Evolutionary conservation across 2,888 invertebrate genomes (phyloP).

Genomic region (Dorcus parallelipipedus): DNA sequence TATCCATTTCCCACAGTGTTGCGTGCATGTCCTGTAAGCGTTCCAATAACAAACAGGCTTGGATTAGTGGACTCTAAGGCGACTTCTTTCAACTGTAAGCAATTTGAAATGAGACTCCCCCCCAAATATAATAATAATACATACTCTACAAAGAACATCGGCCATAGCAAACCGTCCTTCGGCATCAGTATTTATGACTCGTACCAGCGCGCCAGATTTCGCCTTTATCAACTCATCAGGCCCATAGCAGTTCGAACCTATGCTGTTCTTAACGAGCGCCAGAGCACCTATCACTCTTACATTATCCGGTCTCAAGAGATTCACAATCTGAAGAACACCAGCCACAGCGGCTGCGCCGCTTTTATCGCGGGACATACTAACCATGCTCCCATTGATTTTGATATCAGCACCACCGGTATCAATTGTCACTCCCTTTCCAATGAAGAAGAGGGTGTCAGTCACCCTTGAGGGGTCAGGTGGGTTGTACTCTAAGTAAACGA

Average conservation of each 20-base stretch:
- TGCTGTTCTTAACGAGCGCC: slow-evolving; percentile 85
- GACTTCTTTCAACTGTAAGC: slow-evolving; percentile 61
- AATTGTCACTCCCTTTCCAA: slow-evolving; percentile 91
- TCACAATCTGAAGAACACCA: slow-evolving; percentile 81
- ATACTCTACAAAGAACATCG: slow-evolving; percentile 75
- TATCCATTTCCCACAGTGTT: slow-evolving; percentile 67
- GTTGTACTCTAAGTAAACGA: slow-evolving; percentile 79
- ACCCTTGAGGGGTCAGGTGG: slow-evolving; percentile 53
- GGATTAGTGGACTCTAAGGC: slow-evolving; percentile 70
- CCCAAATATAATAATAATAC: no score
- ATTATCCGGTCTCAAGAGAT: slow-evolving; percentile 63
- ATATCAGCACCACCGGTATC: slow-evolving; percentile 84
- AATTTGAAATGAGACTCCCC: background rate
- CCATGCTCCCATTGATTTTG: slow-evolving; percentile 79
- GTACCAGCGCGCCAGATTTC: slow-evolving; percentile 75
- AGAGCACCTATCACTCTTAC: slow-evolving; percentile 79
- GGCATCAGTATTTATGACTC: slow-evolving; percentile 92
- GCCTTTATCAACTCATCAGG: slow-evolving; percentile 86
- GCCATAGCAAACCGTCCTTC: slow-evolving; percentile 94
- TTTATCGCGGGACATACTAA: slow-evolving; percentile 91
- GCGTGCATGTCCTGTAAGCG: slow-evolving; percentile 82
- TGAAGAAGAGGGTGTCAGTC: slow-evolving; percentile 74
- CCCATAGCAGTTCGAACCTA: slow-evolving; percentile 85
- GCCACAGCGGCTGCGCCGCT: slow-evolving; percentile 91
- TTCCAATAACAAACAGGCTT: slow-evolving; percentile 86